Base-by-base conservation (phyloP, 2,888 invertebrate genomes). In the Minunthozetes semirufus region DNA sequence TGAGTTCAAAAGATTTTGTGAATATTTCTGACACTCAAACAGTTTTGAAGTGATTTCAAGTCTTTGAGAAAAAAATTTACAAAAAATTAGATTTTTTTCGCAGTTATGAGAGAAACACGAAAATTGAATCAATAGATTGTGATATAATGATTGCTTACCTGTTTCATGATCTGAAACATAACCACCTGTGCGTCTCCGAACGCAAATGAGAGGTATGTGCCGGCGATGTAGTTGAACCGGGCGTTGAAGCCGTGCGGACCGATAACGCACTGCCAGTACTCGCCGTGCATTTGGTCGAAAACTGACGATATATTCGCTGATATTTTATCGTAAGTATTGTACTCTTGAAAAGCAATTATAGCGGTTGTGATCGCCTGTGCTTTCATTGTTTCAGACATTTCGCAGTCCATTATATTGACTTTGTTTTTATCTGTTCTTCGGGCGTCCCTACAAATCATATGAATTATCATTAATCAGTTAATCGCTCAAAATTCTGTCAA, bases 221-320 rank as follows among this genome's bases (percentile, higher is more conserved):
- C 66, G 38, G 66, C 66, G 1, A 66, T 66, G n/a, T 66, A 66
- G n/a, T 33, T 66, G 19, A 66, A 66, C 1, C 66, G 1, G 19
- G 66, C 66, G 33, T 66, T 66, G 38, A 66, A 66, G 3, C 66
- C 66, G 38, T 66, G 66, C 66, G 66, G 66, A 29, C 66, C 66
- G 33, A 66, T 66, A 8, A 66, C 66, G 33, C 66, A 66, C 38
- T 66, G 66, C 66, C 66, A 66, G 38, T 66, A 66, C 66, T 29
- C 33, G 66, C 66, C 66, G 66, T 66, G 66, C 66, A 66, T 66
- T 66, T 66, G 66, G 19, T 66, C 66, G 38, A 66, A 66, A 38
- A 66, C 66, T 4, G 66, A 25, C 19, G 66, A 66, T n/a, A 66
- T 66, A 38, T 66, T 66, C 13, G 33, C 1, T 17, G 66, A 66